These are phyloP conservation scores for Acheta domesticus DNA, from an alignment of 2,888 invertebrate genomes.

Conservation along the genomic window DNA sequence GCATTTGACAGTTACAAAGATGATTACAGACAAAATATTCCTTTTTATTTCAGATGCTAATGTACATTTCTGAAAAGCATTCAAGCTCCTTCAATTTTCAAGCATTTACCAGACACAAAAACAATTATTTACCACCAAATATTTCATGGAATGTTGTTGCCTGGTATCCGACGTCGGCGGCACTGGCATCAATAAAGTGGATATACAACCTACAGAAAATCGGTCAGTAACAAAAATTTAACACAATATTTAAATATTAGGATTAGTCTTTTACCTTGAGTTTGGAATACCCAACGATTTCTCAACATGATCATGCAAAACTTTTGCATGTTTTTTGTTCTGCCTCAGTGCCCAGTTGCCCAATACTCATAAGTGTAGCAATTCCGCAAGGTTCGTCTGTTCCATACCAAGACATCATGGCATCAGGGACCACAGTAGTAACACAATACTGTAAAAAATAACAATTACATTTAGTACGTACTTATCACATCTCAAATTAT, in stretches of 20 bases:
- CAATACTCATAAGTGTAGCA: constrained; percentile 63
- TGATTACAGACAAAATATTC: too few species aligned
- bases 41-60: too few species aligned
- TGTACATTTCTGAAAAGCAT: too few species aligned
- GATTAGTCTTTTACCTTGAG: not conserved
- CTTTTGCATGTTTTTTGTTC: constrained; percentile 63
- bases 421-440: constrained; percentile 43
- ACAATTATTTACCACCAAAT: constrained; percentile 45
- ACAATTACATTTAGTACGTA: not conserved
- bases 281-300: constrained; percentile 47
- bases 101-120: too few species aligned
- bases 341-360: constrained; percentile 59
- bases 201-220: constrained; percentile 62
- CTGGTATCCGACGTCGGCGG: constrained; percentile 60
- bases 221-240: too few species aligned
- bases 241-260: not conserved
- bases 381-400: constrained; percentile 61
- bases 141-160: constrained; percentile 65
- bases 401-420: constrained; percentile 63
- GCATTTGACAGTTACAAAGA: too few species aligned
- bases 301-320: constrained; percentile 56
- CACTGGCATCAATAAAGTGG: constrained; percentile 56
- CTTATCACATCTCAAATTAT: too few species aligned
- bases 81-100: too few species aligned
- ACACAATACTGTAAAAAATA: constrained; percentile 20